These are phyloP conservation scores for Ctenopoma kingsleyae DNA, from an alignment of 2,797 vertebrate genomes.

Conservation along the genomic window DNA sequence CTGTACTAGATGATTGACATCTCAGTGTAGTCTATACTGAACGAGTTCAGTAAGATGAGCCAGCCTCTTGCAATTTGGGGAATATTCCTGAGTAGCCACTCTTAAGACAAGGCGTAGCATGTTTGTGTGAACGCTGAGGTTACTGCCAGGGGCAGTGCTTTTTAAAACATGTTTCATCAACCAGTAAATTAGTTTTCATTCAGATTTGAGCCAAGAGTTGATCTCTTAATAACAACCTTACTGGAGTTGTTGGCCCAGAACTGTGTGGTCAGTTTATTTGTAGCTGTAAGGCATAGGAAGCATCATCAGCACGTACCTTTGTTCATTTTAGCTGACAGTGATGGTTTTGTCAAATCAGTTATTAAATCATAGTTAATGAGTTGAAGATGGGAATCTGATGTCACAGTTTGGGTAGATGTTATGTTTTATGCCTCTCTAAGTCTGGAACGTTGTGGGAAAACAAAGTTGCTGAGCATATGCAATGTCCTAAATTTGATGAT, in stretches of 20 bases:
- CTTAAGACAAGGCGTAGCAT: slow-evolving; percentile 15
- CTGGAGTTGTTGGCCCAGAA: slow-evolving; percentile 7
- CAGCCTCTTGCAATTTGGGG: not conserved
- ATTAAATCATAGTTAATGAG: not conserved
- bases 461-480: slow-evolving; percentile 23
- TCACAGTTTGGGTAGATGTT: not conserved
- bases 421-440: not conserved
- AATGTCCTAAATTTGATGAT: slow-evolving; percentile 27
- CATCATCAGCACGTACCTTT: not conserved
- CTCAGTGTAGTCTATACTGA: not conserved
- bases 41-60: not conserved
- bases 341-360: not conserved
- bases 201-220: slow-evolving; percentile 3
- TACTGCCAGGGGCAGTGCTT: slow-evolving; percentile 6
- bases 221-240: slow-evolving; percentile 15
- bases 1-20: not conserved
- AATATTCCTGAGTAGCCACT: not conserved
- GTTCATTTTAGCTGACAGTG: not conserved
- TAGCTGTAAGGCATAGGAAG: not conserved
- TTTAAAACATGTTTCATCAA: slow-evolving; percentile 22
- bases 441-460: slow-evolving; percentile 2
- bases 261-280: slow-evolving; percentile 35
- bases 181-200: slow-evolving; percentile 28
- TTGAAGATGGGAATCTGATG: not conserved
- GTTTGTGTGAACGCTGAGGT: slow-evolving; percentile 26